Evolutionary conservation across 1,140 invertebrate genomes (phyloP).

Genomic region (Proales similis): DNA sequence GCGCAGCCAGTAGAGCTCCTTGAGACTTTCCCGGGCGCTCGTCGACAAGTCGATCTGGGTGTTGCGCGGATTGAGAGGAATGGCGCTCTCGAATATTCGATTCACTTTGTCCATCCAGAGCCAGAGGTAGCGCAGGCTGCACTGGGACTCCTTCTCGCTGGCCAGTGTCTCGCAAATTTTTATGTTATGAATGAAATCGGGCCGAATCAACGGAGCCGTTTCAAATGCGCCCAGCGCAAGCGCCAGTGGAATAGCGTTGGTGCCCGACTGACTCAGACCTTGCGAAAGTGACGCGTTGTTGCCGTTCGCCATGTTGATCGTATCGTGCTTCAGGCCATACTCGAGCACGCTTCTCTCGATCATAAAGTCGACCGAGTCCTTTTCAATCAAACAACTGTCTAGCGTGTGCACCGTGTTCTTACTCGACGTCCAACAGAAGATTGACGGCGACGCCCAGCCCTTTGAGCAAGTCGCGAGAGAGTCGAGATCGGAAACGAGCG

Average conservation of each 20-base stretch:
- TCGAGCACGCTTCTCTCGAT: slow-evolving; percentile 1
- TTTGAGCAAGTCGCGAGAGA: neutral
- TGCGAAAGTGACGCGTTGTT: neutral
- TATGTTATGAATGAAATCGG: slow-evolving; percentile 13
- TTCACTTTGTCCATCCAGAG: slow-evolving; percentile 23
- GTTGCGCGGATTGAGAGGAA: slow-evolving; percentile 11
- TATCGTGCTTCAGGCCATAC: slow-evolving; percentile 31
- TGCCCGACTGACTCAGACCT: neutral
- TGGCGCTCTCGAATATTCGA: slow-evolving; percentile 26
- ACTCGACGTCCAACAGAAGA: slow-evolving; percentile 30
- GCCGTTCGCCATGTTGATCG: slow-evolving; percentile 10
- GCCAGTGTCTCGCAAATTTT: slow-evolving; percentile 1
- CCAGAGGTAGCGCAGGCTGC: slow-evolving; percentile 4
- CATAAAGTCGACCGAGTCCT: slow-evolving; percentile 6
- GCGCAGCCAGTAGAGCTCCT: slow-evolving; percentile 1
- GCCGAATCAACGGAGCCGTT: neutral
- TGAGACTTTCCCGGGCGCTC: neutral
- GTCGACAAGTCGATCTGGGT: slow-evolving; percentile 3
- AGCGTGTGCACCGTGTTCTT: slow-evolving; percentile 3
- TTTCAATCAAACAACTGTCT: slow-evolving; percentile 20
- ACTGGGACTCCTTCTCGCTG: neutral
- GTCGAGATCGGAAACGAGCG: neutral
- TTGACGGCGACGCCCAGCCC: slow-evolving; percentile 3
- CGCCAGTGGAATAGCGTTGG: slow-evolving; percentile 16
- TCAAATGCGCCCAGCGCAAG: neutral